phyloP scores from a whole-genome alignment of 2,113 vertebrate species.

The Myrmecophaga tridactyla region DNA sequence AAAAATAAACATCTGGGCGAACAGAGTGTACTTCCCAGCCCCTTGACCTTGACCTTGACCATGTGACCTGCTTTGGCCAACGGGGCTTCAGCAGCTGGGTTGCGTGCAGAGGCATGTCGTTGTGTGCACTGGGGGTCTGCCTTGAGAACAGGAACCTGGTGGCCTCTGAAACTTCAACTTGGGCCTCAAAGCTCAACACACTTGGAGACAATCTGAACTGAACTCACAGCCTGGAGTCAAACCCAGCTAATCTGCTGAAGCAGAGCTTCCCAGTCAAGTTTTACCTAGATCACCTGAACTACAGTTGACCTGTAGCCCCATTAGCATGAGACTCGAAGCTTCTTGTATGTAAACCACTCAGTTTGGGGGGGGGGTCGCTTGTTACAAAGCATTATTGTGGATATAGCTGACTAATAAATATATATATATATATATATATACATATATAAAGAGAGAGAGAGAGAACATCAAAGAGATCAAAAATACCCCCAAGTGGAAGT shows the following conservation, averaged over 20 bases:
- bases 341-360: not conserved
- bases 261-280: not conserved
- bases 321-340: not conserved
- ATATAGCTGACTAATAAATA: not conserved
- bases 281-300: not conserved
- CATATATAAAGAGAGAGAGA: rapidly evolving
- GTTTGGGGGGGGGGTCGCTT: not conserved
- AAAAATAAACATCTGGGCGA: no score
- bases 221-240: not conserved
- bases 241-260: not conserved
- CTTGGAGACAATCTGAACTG: slow-evolving; percentile 28
- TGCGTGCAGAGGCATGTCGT: not conserved
- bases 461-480: not conserved
- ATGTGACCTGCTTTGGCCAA: not conserved
- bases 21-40: not conserved
- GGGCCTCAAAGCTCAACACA: not conserved
- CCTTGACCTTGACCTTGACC: not conserved
- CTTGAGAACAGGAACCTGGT: not conserved
- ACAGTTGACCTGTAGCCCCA: not conserved
- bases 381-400: not conserved
- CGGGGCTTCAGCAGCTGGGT: not conserved
- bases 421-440: no score
- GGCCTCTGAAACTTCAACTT: not conserved
- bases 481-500: not conserved
- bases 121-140: not conserved